Evolutionary conservation across 1,140 invertebrate genomes (phyloP).

Genomic region (Drosophila funebris): DNA sequence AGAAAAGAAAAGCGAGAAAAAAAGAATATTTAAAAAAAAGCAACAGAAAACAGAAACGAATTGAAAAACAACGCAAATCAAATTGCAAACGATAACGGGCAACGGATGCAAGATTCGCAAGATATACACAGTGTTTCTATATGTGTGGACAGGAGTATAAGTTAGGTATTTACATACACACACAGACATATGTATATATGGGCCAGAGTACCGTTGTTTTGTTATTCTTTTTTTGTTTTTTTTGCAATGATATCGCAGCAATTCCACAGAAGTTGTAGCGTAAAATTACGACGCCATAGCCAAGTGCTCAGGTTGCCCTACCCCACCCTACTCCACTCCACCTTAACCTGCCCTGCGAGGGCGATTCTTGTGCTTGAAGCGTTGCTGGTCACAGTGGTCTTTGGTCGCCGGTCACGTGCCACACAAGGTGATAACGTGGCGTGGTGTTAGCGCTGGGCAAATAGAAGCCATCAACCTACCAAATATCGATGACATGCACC

Average conservation of each 20-base stretch:
- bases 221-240: not conserved
- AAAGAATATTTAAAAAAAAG: not conserved
- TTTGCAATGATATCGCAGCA: slow-evolving; percentile 8
- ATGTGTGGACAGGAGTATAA: slow-evolving; percentile 3
- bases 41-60: slow-evolving; percentile 14
- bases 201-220: not conserved
- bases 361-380: slow-evolving; percentile 11
- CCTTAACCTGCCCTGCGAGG: too few species aligned
- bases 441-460: slow-evolving; percentile 1
- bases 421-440: slow-evolving; percentile 43
- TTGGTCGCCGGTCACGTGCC: slow-evolving; percentile 37
- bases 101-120: slow-evolving; percentile 40
- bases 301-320: slow-evolving; percentile 13
- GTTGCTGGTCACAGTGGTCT: slow-evolving; percentile 8
- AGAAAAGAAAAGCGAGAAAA: not conserved
- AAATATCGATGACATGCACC: slow-evolving; percentile 7
- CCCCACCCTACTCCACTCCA: too few species aligned
- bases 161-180: slow-evolving; percentile 5
- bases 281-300: slow-evolving; percentile 43
- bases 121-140: slow-evolving; percentile 24
- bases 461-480: not conserved
- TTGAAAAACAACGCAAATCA: slow-evolving; percentile 45
- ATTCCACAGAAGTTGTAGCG: slow-evolving; percentile 30
- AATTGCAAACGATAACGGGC: slow-evolving; percentile 45
- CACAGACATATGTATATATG: not conserved